Base-by-base conservation (phyloP, 2,797 vertebrate genomes). In the Scolopax rusticola region DNA sequence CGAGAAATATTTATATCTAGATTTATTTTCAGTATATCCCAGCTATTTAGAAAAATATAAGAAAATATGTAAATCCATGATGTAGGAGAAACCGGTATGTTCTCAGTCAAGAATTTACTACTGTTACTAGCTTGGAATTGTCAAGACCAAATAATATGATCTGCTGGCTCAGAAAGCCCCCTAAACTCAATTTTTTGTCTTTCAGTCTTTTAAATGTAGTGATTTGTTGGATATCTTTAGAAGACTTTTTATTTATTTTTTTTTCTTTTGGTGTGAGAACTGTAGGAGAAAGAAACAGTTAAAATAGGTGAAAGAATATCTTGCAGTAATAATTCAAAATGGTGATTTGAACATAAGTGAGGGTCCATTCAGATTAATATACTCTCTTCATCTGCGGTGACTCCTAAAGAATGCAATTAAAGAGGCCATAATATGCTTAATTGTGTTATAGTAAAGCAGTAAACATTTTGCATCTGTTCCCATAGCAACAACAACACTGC, bases 401-500 rank as follows among this genome's bases (percentile, higher is more conserved):
- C 60, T 89, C 87, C 87, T 86, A 45, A 90, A 64, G 77, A 93
- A 96, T 76, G 77, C 43, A 90, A 70, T 95, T 95, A 93, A 88
- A 91, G 78, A 56, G 51, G 33, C 61, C 60, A 32, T 87, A 93
- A 93, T 86, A 56, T 2, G 3, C 38, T 84, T 90, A 93, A 78
- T 81, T 80, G 68, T 93, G 78, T 65, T 95, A 41, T 6, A 85
- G 64, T 90, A 95, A 78, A 94, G 59, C 54, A 91, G 43, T 56
- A 90, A 84, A 64, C 87, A 78, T 91, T 86, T 64, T 28, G 10
- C 91, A 78, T 88, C 88, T 86, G 92, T 96, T 97, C 84, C 94
- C 93, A 96, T 97, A 87, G 94, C 84, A 97, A 97, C 96, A 68
- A 61, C 80, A 94, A 70, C 76, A 69, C 79, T 57, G 68, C 76